These are phyloP conservation scores for Anniella stebbinsi DNA, from an alignment of 2,797 vertebrate species.

Conservation along the genomic window DNA sequence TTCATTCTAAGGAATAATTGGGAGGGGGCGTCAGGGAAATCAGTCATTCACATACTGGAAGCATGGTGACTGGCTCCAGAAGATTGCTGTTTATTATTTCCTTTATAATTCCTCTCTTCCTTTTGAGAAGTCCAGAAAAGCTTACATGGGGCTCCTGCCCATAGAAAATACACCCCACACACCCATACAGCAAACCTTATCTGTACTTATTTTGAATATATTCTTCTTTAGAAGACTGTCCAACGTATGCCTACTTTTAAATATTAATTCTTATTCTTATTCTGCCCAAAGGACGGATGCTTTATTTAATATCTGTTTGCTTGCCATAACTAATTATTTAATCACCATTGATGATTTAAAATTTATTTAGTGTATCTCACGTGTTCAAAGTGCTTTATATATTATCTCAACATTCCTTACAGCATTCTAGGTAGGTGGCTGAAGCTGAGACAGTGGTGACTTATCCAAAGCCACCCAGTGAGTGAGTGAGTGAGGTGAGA, in stretches of 20 bases:
- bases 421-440: neutral
- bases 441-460: neutral
- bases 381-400: neutral
- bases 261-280: neutral
- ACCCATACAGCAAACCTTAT: neutral
- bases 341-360: neutral
- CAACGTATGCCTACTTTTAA: constrained; percentile 1
- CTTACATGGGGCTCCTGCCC: neutral
- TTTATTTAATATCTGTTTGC: neutral
- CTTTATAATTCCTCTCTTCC: neutral
- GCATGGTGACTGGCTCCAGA: neutral
- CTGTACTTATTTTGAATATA: constrained; percentile 9
- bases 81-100: neutral
- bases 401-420: neutral
- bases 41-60: neutral
- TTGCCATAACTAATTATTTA: neutral
- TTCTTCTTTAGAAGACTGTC: constrained; percentile 65
- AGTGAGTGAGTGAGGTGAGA: neutral
- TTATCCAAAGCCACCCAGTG: neutral
- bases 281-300: neutral
- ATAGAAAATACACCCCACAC: neutral
- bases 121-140: neutral
- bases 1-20: neutral
- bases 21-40: neutral
- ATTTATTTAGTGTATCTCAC: neutral